A percentile compares a stretch with the other conserved stretches of the same genome.
These are phyloP conservation scores for Bothrops jararaca DNA, from an alignment of 2,113 vertebrate genomes.

Conservation along the genomic window DNA sequence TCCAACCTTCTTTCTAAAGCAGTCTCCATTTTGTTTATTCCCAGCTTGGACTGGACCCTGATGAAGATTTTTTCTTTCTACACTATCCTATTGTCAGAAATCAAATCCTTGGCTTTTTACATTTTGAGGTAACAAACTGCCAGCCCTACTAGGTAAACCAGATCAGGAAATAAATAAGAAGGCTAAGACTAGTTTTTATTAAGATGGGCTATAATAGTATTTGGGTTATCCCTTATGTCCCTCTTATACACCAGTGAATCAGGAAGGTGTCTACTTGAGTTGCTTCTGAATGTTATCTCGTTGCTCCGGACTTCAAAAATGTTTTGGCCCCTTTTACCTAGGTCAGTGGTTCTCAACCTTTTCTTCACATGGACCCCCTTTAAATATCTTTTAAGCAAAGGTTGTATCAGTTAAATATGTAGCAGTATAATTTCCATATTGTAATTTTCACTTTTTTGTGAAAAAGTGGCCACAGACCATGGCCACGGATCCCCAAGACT, in stretches of 20 bases:
- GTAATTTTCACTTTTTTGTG: too few relatives aligned
- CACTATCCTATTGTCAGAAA: not conserved
- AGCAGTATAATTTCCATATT: too few relatives aligned
- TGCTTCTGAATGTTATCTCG: not conserved
- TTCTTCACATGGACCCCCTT: not conserved
- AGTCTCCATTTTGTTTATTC: too few relatives aligned
- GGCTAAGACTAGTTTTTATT: not conserved
- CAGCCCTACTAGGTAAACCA: not conserved
- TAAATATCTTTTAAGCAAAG: too few relatives aligned
- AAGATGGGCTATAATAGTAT: not conserved
- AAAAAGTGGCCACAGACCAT: not conserved
- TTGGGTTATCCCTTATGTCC: not conserved
- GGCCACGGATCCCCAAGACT: not conserved
- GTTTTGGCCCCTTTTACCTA: not conserved
- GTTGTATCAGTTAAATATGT: too few relatives aligned
- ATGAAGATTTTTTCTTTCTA: too few relatives aligned
- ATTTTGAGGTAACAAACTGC: not conserved
- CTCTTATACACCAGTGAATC: not conserved
- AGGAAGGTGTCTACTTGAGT: not conserved
- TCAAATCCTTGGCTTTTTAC: not conserved
- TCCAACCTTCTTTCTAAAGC: too few relatives aligned
- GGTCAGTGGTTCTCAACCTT: not conserved
- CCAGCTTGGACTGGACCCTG: too few relatives aligned
- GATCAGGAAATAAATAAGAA: not conserved
- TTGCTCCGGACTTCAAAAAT: not conserved